A percentile compares a stretch with the other conserved stretches of the same genome.
Conservation (phyloP, 2,797 vertebrate genomes). For the Argya squamiceps region DNA sequence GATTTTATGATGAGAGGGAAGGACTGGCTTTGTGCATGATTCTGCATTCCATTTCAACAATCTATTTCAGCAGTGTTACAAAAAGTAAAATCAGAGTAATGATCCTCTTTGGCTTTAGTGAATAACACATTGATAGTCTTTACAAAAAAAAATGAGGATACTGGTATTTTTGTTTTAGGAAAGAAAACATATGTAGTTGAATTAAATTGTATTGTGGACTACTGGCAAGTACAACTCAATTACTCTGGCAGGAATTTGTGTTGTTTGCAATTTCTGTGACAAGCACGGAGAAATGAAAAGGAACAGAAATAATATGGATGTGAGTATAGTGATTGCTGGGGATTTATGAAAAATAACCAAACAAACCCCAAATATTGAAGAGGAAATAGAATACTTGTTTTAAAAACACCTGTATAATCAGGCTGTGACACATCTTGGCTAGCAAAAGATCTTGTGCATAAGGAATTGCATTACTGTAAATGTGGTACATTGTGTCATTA, state of each 20-base stretch:
- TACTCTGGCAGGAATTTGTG: neutral
- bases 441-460: neutral
- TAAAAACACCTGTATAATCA: neutral
- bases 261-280: neutral
- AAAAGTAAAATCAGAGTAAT: neutral
- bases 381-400: neutral
- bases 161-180: neutral
- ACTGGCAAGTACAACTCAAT: neutral
- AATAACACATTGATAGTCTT: neutral
- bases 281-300: neutral
- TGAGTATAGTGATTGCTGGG: neutral
- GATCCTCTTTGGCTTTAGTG: neutral
- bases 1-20: neutral
- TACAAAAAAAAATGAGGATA: neutral
- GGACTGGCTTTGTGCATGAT: neutral
- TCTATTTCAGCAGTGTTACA: neutral
- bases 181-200: neutral
- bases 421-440: neutral
- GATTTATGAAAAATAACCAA: neutral
- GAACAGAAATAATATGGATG: neutral
- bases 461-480: neutral
- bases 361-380: neutral
- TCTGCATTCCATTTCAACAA: neutral
- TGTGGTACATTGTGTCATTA: neutral
- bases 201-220: neutral